Percentiles rank a stretch among this genome's conserved stretches.
phyloP scores from a whole-genome alignment of 37 sponge, comb jelly and placozoan species.

The Petrosia ficiformis region DNA sequence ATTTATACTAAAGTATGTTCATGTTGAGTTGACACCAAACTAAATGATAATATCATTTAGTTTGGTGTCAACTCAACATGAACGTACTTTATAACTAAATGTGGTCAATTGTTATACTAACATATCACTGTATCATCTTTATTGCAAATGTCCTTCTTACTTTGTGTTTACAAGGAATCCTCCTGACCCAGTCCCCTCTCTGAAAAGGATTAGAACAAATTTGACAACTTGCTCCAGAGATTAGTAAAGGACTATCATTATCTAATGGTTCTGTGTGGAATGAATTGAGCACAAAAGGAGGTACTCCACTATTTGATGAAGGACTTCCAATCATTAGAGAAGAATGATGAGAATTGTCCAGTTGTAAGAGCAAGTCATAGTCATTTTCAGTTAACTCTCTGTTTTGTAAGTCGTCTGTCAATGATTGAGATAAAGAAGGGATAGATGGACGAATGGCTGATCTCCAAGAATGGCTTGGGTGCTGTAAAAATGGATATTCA shows the following conservation, averaged over 20 bases:
- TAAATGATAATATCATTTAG: too few species aligned
- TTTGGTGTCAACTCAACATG: too few species aligned
- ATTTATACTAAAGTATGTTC: too few species aligned
- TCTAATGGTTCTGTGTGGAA: slow-evolving; percentile 64
- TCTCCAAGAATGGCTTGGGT: slow-evolving; percentile 44
- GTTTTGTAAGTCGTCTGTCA: slow-evolving; percentile 56
- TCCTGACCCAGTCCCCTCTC: slow-evolving; percentile 71
- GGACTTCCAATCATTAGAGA: not conserved
- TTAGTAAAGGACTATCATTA: slow-evolving; percentile 34
- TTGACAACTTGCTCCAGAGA: slow-evolving; percentile 15
- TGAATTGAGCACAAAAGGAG: slow-evolving; percentile 4
- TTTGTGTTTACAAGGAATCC: slow-evolving; percentile 80
- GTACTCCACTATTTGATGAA: not conserved
- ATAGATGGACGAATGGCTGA: slow-evolving; percentile 11
- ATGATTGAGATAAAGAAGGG: slow-evolving; percentile 53
- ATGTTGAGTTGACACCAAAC: too few species aligned
- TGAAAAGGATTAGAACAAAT: slow-evolving; percentile 46
- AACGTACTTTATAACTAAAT: too few species aligned
- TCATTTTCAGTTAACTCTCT: slow-evolving; percentile 81
- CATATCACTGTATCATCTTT: too few species aligned
- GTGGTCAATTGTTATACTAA: too few species aligned
- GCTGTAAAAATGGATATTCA: slow-evolving; percentile 15
- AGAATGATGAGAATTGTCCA: slow-evolving; percentile 44
- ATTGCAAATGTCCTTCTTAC: too few species aligned
- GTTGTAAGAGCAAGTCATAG: slow-evolving; percentile 80